Conservation (phyloP, 2,888 invertebrate genomes). For the Amiota communis region DNA sequence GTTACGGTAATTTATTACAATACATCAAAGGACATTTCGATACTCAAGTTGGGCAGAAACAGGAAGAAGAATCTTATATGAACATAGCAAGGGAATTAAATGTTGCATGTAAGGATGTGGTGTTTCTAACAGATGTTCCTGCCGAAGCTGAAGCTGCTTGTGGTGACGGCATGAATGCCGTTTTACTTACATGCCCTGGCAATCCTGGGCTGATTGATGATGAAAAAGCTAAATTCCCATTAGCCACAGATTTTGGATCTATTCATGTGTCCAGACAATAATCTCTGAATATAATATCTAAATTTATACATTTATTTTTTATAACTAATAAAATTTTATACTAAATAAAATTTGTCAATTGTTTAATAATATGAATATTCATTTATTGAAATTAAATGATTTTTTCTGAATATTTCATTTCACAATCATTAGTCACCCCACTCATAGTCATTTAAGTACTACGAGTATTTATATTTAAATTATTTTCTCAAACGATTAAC, state of each 20-base stretch:
- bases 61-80: constrained; percentile 83
- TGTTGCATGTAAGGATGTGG: constrained; percentile 78
- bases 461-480: no score
- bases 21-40: constrained; percentile 88
- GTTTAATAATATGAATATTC: no score
- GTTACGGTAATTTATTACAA: constrained; percentile 84
- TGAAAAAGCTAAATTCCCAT: constrained; percentile 75
- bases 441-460: no score
- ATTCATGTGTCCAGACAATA: constrained; percentile 40
- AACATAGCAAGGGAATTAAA: constrained; percentile 82
- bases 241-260: constrained; percentile 77
- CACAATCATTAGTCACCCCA: no score
- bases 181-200: constrained; percentile 85
- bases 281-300: constrained; percentile 22
- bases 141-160: constrained; percentile 90
- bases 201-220: constrained; percentile 81
- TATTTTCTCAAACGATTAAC: no score
- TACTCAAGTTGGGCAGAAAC: constrained; percentile 87
- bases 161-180: constrained; percentile 80
- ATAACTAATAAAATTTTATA: constrained; percentile 19
- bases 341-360: constrained; percentile 6
- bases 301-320: constrained; percentile 23
- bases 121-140: constrained; percentile 90
- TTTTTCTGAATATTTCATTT: no score
- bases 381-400: no score